Evolutionary conservation across 2,797 vertebrate genomes (phyloP).

Genomic region (Hippopotamyrus pictus): DNA sequence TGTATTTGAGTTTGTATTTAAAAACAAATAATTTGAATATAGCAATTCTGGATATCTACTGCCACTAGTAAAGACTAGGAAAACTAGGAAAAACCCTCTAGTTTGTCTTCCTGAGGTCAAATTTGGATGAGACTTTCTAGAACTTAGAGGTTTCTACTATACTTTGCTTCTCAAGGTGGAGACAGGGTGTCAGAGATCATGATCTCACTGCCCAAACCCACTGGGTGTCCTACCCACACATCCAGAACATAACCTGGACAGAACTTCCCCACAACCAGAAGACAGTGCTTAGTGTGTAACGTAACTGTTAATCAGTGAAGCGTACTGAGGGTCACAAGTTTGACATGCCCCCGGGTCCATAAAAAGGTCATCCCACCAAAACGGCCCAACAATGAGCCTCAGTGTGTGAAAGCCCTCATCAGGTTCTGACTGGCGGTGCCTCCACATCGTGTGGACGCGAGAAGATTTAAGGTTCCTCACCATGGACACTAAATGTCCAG

Average conservation of each 20-base stretch:
- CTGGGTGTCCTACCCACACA: not conserved
- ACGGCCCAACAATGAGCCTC: not conserved
- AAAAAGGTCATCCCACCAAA: not conserved
- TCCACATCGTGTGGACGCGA: not conserved
- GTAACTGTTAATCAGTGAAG: not conserved
- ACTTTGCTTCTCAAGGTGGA: not conserved
- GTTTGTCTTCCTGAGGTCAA: not conserved
- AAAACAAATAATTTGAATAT: not conserved
- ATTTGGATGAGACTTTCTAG: not conserved
- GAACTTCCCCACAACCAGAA: not conserved
- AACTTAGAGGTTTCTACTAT: not conserved
- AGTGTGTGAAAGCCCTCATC: not conserved
- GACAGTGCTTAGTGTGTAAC: not conserved
- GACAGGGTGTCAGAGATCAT: not conserved
- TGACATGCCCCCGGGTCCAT: not conserved
- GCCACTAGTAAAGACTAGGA: not conserved
- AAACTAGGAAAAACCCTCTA: not conserved
- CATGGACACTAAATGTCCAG: not conserved
- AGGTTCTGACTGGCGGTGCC: not conserved
- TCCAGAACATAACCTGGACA: not conserved
- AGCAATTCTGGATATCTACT: not conserved
- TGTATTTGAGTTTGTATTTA: not conserved
- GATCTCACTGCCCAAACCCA: not conserved
- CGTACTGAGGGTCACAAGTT: not conserved
- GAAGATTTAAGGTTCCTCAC: not conserved